Evolutionary conservation across 2,888 invertebrate species (phyloP), one percentile per base, ranked within the genome.

Genomic region (Ligdia adustata): DNA sequence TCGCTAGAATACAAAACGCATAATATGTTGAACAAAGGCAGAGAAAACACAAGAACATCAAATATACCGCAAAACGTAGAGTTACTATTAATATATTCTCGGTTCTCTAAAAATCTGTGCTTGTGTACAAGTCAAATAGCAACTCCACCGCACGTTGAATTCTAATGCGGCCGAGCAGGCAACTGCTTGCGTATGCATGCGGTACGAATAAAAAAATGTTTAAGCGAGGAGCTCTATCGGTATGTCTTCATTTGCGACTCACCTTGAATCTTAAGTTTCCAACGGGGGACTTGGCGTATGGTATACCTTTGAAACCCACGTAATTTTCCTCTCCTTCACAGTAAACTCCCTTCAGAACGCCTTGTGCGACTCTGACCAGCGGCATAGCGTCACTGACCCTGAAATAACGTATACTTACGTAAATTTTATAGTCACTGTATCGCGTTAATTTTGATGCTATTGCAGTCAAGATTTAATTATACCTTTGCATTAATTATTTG

Each of bases 181-280:
- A 47, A 41, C 54, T 53, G 55, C 49, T 54, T 50, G 51, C 52
- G 57, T 61, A 66, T 63, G 60, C 61, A 59, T 64, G 61, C 66
- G 63, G 67, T 54, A 54, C 52, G 57, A 64, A 60, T 63, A 52
- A 66, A 60, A 63, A 60, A 62, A 69, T 57, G 56, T 63, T 62
- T 69, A 62, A 52, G 55, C 62, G 59, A 55, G 53, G 43, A 52
- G 51, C 50, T 61, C 52, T 61, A 64, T 57, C 48, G 49, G 58
- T 63, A 66, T 62, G 54, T 62, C 57, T 64, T 62, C 55, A 57
- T 59, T 64, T 59, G 54, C 49, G 47, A 74, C 79, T 87, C 72
- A 92, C 93, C 91, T 92, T 90, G 76, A 93, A 93, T 80, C 93
- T 82, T 49, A 93, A 85, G 62, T 83, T 64, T 26, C 91, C 91